Evolutionary conservation across 2,113 vertebrate genomes (phyloP).

Genomic region (Elachura formosa): DNA sequence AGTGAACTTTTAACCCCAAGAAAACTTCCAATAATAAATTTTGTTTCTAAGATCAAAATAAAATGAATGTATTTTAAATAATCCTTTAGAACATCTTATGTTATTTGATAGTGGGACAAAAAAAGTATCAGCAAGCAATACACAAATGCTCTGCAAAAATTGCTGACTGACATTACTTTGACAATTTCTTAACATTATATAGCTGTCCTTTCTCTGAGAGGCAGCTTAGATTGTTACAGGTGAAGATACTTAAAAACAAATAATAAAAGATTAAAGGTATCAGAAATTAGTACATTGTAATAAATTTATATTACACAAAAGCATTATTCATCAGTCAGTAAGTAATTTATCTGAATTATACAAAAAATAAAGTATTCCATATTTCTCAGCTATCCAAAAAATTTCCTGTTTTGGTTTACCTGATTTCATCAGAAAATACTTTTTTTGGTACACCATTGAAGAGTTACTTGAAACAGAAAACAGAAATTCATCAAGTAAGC

Average conservation of each 20-base stretch:
- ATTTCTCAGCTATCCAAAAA: not conserved
- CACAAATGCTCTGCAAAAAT: not conserved
- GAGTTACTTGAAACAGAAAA: not conserved
- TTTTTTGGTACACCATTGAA: not conserved
- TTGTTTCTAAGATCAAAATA: not conserved
- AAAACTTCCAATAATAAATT: not conserved
- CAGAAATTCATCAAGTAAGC: not conserved
- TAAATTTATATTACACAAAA: not conserved
- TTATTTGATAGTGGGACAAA: not conserved
- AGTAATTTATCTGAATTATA: not conserved
- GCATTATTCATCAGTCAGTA: not conserved
- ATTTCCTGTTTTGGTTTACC: not conserved
- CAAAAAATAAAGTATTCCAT: not conserved
- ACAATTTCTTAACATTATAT: not conserved
- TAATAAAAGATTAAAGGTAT: not conserved
- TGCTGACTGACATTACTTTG: not conserved
- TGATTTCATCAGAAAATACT: not conserved
- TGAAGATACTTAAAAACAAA: not conserved
- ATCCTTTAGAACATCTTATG: not conserved
- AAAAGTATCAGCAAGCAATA: not conserved
- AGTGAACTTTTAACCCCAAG: not conserved
- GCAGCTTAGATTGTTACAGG: not conserved
- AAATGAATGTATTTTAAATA: not conserved
- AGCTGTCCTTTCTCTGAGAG: not conserved
- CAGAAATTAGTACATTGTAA: not conserved